Base-by-base conservation (phyloP, 2,888 invertebrate species). In the Temnothorax unifasciatus region DNA sequence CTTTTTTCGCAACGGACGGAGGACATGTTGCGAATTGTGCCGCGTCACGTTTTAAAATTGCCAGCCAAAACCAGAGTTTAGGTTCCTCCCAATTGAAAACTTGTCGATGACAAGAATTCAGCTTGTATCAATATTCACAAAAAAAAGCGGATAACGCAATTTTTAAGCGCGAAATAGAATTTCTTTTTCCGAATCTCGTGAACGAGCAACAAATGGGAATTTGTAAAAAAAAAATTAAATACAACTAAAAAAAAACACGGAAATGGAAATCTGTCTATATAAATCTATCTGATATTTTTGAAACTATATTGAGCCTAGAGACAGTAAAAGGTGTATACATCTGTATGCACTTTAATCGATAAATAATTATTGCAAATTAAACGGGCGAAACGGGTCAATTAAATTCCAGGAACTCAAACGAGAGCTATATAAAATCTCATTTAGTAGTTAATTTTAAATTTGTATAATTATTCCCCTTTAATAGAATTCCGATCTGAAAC, bases 1-100 rank as follows among this genome's bases (percentile, higher is more conserved):
- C 44, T 81, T 81, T 73, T 34, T 79, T 69, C n/a, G 47, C 57
- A 41, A 47, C 38, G 74, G n/a, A 71, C 71, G 21, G 8, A 59
- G 25, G 47, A 59, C 52, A 44, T 59, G 59, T 47, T 47, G 34
- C 52, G 15, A 38, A 73, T 73, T 38, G 25, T 34, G 73, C 47
- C 18, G 25, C 5, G 69, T 54, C 54, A 69, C 38, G 25, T 59
- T 81, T 81, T 47, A 38, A 59, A 57, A 57, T 50, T 18, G 47
- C 47, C 34, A 38, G 34, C 34, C 47, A 50, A 59, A 73, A 79
- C 21, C 13, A 47, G 18, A 81, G 13, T 52, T 74, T 74, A 66
- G 64, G 15, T 76, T 25, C 3, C 15, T 34, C 11, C 18, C 18
- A 38, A 77, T 41, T 13, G 13, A 59, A 81, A 81, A n/a, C 15